Conservation (phyloP, 2,797 vertebrate genomes). For the Melanotaenia boesemani region DNA sequence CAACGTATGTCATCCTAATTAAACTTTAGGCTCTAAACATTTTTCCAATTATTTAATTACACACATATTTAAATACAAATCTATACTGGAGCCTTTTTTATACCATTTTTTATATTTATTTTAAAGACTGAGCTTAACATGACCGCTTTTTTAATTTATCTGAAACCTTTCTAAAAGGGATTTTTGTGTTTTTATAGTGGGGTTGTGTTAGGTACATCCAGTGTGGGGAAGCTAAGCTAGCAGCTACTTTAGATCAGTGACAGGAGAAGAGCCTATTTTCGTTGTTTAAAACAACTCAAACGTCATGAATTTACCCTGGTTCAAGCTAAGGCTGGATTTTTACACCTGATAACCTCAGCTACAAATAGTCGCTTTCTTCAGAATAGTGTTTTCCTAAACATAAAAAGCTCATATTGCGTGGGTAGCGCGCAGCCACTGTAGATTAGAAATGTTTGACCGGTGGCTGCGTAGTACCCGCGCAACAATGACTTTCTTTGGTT, state of each 20-base stretch:
- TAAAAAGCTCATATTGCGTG: no score
- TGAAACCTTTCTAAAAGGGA: not conserved
- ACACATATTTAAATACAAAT: slow-evolving; percentile 48
- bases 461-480: not conserved
- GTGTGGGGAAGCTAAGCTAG: not conserved
- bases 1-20: not conserved
- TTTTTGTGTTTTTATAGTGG: no score
- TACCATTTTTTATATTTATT: slow-evolving; percentile 61
- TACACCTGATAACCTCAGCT: no score
- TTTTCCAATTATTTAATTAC: slow-evolving; percentile 8
- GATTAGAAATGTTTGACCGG: no score
- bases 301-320: not conserved
- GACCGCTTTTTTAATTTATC: slow-evolving; percentile 13
- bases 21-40: slow-evolving; percentile 22
- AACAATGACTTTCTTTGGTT: not conserved
- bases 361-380: no score
- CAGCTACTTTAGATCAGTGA: not conserved
- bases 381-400: no score
- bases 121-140: slow-evolving; percentile 44
- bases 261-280: not conserved
- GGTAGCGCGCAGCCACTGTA: no score
- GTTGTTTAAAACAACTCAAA: not conserved
- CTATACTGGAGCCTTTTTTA: slow-evolving; percentile 47
- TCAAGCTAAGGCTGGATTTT: not conserved
- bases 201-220: no score